These are phyloP conservation scores for Heliconius erato DNA, from an alignment of 2,888 invertebrate genomes.

Conservation along the genomic window DNA sequence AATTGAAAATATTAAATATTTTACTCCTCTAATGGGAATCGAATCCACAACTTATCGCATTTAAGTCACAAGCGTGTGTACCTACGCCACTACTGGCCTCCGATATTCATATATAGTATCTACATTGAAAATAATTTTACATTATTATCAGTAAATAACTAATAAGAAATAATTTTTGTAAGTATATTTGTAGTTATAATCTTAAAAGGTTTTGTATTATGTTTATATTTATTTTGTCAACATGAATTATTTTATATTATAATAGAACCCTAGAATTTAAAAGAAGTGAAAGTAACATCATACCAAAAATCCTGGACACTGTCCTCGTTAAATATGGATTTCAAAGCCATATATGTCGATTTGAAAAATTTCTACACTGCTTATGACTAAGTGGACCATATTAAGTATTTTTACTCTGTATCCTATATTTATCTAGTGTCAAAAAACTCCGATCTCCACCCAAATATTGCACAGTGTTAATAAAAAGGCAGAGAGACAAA, in stretches of 20 bases:
- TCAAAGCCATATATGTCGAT: slow-evolving; percentile 2
- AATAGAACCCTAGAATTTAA: background rate
- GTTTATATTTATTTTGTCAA: background rate
- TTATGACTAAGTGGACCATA: too few species aligned
- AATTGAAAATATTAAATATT: too few species aligned
- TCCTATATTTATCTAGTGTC: too few species aligned
- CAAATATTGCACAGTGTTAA: too few species aligned
- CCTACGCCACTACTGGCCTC: too few species aligned
- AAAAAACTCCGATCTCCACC: too few species aligned
- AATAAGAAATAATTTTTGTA: too few species aligned
- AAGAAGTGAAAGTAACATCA: background rate
- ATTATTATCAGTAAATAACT: background rate
- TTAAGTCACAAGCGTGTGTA: too few species aligned
- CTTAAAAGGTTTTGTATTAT: background rate
- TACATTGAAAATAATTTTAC: background rate
- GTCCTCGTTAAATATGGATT: background rate
- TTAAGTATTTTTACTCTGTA: too few species aligned
- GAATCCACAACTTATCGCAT: too few species aligned
- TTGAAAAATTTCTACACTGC: background rate
- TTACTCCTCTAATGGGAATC: too few species aligned
- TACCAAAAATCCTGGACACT: background rate
- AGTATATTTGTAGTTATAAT: background rate
- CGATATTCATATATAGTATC: background rate
- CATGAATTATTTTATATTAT: background rate
- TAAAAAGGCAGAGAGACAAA: too few species aligned